Conservation (phyloP, 2,888 invertebrate species). For the Aricia artaxerxes region DNA sequence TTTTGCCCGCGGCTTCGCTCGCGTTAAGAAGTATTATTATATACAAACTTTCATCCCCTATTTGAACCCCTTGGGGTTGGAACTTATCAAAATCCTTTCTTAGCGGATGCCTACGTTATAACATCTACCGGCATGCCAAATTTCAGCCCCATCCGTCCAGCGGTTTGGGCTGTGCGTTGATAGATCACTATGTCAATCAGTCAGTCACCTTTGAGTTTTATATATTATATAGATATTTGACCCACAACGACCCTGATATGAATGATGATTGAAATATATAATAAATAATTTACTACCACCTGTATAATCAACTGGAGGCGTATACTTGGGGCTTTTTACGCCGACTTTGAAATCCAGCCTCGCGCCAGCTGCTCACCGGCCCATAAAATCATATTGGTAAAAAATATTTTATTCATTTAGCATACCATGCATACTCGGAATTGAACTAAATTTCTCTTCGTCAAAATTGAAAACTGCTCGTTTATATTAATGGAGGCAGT, state of each 20-base stretch:
- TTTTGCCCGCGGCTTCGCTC: too few species aligned
- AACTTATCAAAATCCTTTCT: too few species aligned
- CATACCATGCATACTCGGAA: constrained; percentile 26
- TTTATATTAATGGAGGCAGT: constrained; percentile 32
- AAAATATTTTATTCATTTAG: constrained; percentile 30
- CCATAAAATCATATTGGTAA: constrained; percentile 24
- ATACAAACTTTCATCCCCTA: too few species aligned
- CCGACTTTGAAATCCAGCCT: constrained; percentile 14
- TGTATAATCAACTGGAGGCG: not conserved
- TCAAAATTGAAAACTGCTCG: constrained; percentile 34
- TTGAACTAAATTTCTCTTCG: constrained; percentile 33
- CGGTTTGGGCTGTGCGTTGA: too few species aligned
- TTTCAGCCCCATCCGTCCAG: too few species aligned
- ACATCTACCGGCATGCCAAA: too few species aligned
- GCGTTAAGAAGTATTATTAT: too few species aligned
- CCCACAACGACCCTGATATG: not conserved
- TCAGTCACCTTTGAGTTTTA: too few species aligned
- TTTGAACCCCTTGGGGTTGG: too few species aligned
- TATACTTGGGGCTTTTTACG: constrained; percentile 4
- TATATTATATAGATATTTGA: too few species aligned
- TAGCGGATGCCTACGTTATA: too few species aligned
- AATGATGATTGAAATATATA: not conserved
- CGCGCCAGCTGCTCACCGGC: constrained; percentile 24
- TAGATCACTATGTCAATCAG: too few species aligned
- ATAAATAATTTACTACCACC: not conserved